These are phyloP conservation scores for Acrobasis suavella DNA, from an alignment of 2,888 invertebrate genomes.

Conservation along the genomic window DNA sequence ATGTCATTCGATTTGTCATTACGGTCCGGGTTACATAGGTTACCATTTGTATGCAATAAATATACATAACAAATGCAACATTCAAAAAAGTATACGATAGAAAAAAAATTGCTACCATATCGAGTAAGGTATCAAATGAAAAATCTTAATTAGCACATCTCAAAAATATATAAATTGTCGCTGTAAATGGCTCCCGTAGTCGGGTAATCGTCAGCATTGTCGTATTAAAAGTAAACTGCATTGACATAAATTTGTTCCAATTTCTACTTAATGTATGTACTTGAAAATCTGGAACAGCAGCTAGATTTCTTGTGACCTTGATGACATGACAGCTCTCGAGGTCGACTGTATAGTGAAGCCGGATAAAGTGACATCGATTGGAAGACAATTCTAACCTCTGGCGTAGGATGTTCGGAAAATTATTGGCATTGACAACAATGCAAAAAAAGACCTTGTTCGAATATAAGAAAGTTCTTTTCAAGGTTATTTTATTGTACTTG, in stretches of 20 bases:
- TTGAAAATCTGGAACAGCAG: slow-evolving; percentile 24
- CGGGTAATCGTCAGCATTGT: no score
- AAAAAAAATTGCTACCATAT: no score
- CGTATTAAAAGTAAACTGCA: not conserved
- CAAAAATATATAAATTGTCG: no score
- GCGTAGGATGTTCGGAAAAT: slow-evolving; percentile 6
- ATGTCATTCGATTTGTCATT: no score
- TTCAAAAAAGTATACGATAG: no score
- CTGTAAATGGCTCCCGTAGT: no score
- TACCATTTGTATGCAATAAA: no score
- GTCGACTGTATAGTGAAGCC: slow-evolving; percentile 26
- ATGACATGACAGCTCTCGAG: slow-evolving; percentile 33
- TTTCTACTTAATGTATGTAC: slow-evolving; percentile 28
- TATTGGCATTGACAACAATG: not conserved
- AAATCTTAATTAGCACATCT: no score
- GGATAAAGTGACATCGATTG: slow-evolving; percentile 23
- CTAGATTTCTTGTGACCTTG: slow-evolving; percentile 36
- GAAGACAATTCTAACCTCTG: not conserved
- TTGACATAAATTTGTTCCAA: slow-evolving; percentile 17
- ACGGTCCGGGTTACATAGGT: no score
- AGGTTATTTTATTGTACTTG: not conserved
- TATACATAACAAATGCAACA: no score
- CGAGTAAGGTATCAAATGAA: no score
- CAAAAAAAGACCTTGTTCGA: slow-evolving; percentile 8
- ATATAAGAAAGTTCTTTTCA: not conserved